Base-by-base conservation (phyloP, 2,797 vertebrate species). In the Leuciscus waleckii region DNA sequence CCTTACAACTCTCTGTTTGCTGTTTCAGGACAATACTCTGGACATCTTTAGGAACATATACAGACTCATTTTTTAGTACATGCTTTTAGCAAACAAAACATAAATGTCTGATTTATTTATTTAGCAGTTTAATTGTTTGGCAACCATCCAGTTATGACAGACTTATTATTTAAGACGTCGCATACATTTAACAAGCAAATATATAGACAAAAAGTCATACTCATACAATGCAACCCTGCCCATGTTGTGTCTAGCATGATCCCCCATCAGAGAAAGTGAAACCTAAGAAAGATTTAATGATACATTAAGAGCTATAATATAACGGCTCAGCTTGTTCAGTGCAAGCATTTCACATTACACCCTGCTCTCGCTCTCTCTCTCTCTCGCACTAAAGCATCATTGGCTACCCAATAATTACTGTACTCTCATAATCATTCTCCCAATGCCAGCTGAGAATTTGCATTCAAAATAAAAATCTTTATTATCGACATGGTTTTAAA, bases 1-100 rank as follows among this genome's bases (percentile, higher is more conserved):
- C 17, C 23, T 80, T 71, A 80, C 51, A 83, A 10, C 79, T 63
- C 37, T 78, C 68, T 41, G 79, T 69, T 70, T 67, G 21, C 41
- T 67, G 63, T 80, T 71, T 71, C 63, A 74, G 16, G 8, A 43
- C 39, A 79, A 58, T 77, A 73, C 35, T 85, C 29, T 51, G 35
- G 35, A 35, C 4, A 35, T 35, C 35, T 35, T 35, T 35, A 61
- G 58, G 35, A 56, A 69, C 35, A 78, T 56, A 58, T 58, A 69
- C n/a, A 76, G 73, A 54, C 32, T 29, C 13, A 16, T 39, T 77
- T 75, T 58, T 58, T 17, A 39, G 7, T 26, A 26, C 32, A 58
- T n/a, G 32, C 14, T 39, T 16, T 16, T 39, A 10, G 63, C 13
- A 81, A 69, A 51, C 29, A 80, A 54, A 54, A 2, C 2, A 54